Evolutionary conservation across 2,888 invertebrate species (phyloP).

Genomic region (Acronicta aceris): DNA sequence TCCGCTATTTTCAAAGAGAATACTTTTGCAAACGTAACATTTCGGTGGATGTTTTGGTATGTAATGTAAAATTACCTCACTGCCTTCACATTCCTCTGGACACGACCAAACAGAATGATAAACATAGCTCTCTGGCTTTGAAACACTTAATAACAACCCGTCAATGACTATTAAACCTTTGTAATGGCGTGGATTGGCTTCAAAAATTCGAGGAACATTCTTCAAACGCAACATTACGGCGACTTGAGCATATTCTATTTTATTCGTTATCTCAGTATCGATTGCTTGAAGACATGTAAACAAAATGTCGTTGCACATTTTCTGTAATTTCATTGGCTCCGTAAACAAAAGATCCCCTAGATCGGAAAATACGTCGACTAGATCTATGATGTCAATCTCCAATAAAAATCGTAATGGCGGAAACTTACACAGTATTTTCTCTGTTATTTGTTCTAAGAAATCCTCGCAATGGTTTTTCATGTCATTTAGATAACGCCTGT

Average conservation of each 20-base stretch:
- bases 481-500: constrained; percentile 66
- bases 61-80: constrained; percentile 75
- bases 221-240: constrained; percentile 71
- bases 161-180: constrained; percentile 68
- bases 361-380: constrained; percentile 70
- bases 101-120: constrained; percentile 84
- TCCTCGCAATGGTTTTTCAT: constrained; percentile 71
- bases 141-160: constrained; percentile 71
- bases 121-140: constrained; percentile 75
- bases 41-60: constrained; percentile 79
- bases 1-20: constrained; percentile 80
- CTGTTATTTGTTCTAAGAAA: constrained; percentile 68
- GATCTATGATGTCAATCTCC: constrained; percentile 78
- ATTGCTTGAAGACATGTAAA: constrained; percentile 72
- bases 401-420: constrained; percentile 75
- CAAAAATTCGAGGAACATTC: constrained; percentile 65
- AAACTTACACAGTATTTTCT: constrained; percentile 70
- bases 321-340: constrained; percentile 76
- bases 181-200: constrained; percentile 61
- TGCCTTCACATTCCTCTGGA: constrained; percentile 83
- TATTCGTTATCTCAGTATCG: constrained; percentile 57
- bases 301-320: constrained; percentile 73
- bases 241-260: constrained; percentile 69
- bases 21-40: constrained; percentile 76
- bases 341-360: constrained; percentile 69